Conservation (phyloP, 2,888 invertebrate genomes). For the Stegana nigrithorax region DNA sequence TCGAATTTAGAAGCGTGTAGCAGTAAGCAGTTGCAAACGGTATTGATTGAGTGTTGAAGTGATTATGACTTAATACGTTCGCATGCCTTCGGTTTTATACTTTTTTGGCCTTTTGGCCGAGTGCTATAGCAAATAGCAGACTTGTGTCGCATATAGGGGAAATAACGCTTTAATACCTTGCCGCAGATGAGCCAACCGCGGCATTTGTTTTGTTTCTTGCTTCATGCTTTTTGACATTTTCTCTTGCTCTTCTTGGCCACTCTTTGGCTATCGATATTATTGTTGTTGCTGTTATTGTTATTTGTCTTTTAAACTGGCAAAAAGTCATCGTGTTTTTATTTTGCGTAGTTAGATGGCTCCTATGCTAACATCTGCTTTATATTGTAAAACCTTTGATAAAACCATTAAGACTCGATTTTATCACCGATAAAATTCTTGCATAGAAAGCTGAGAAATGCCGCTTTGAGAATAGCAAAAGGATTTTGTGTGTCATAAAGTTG, state of each 20-base stretch:
- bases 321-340: too few species aligned
- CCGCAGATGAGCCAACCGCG: background rate
- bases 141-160: background rate
- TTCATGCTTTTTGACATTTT: background rate
- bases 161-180: constrained; percentile 8
- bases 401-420: background rate
- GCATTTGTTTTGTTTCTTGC: background rate
- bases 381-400: background rate
- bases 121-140: background rate
- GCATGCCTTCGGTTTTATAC: constrained; percentile 33
- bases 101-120: background rate
- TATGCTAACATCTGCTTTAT: background rate
- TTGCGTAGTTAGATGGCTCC: too few species aligned
- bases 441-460: background rate
- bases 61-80: constrained; percentile 31
- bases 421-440: background rate
- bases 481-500: too few species aligned
- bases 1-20: constrained; percentile 26
- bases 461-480: too few species aligned
- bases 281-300: too few species aligned
- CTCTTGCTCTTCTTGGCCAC: too few species aligned
- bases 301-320: too few species aligned
- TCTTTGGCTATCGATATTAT: too few species aligned
- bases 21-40: constrained; percentile 32
- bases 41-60: constrained; percentile 38